Conservation (phyloP, 2,888 invertebrate genomes). For the Tetanocera ferruginea region DNA sequence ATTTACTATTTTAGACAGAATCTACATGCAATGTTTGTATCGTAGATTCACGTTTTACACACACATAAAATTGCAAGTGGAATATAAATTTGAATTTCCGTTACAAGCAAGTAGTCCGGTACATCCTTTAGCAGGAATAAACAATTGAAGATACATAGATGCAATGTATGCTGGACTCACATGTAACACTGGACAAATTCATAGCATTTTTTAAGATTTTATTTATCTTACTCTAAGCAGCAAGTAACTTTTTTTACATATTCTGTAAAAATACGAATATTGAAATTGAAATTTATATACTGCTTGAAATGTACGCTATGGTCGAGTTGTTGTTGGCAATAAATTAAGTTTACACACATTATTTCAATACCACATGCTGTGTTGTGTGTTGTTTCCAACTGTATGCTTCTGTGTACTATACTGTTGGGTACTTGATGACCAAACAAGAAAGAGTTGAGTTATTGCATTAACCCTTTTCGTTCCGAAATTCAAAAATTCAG, state of each 20-base stretch:
- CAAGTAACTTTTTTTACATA: neutral
- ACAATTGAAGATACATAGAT: neutral
- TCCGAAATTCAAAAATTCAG: too few relatives aligned
- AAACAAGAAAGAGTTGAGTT: too few relatives aligned
- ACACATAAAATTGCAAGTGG: constrained; percentile 16
- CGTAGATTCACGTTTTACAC: constrained; percentile 19
- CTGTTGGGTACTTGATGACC: too few relatives aligned
- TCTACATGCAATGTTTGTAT: neutral
- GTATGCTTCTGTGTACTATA: too few relatives aligned
- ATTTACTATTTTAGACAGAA: constrained; percentile 18
- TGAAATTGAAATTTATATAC: constrained; percentile 45
- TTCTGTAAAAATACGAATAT: constrained; percentile 32
- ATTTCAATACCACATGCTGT: constrained; percentile 32
- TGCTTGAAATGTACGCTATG: constrained; percentile 18
- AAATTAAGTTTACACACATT: constrained; percentile 8
- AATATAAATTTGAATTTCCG: constrained; percentile 33
- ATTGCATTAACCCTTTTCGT: too few relatives aligned
- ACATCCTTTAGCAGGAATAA: constrained; percentile 4
- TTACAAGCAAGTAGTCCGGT: neutral
- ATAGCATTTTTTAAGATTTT: neutral
- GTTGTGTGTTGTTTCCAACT: neutral
- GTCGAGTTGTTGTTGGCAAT: constrained; percentile 12
- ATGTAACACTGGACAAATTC: constrained; percentile 5
- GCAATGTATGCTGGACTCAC: neutral
- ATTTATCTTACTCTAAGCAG: too few relatives aligned